phyloP scores from a whole-genome alignment of 2,888 invertebrate genomes.

The Coenonympha glycerion region DNA sequence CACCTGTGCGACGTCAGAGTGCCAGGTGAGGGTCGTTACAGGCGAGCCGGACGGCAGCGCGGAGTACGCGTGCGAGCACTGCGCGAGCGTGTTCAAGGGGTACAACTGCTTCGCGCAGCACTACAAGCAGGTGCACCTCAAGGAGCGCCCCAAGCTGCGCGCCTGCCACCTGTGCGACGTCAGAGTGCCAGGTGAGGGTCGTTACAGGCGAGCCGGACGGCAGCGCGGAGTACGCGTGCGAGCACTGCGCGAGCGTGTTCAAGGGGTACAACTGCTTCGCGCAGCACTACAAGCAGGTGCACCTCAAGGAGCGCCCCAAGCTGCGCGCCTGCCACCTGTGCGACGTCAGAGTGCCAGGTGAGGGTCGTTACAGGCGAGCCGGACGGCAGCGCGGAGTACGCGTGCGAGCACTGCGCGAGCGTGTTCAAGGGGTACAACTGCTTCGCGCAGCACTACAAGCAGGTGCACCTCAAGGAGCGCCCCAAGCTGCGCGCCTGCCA shows the following conservation, averaged over 20 bases:
- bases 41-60: too few species aligned
- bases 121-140: too few species aligned
- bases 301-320: conserved; percentile 40
- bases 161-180: too few species aligned
- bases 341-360: conserved; percentile 28
- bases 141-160: too few species aligned
- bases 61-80: too few species aligned
- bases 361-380: conserved; percentile 6
- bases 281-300: conserved; percentile 46
- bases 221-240: conserved; percentile 33
- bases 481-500: conserved; percentile 42
- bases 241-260: conserved; percentile 36
- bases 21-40: too few species aligned
- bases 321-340: conserved; percentile 45
- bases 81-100: too few species aligned
- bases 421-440: conserved; percentile 37
- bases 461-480: conserved; percentile 43
- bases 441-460: conserved; percentile 44
- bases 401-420: conserved; percentile 38
- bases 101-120: too few species aligned
- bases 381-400: conserved; percentile 27
- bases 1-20: conserved; percentile 40
- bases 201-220: conserved; percentile 21
- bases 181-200: too few species aligned
- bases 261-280: conserved; percentile 39